These are phyloP conservation scores for Platycercus adscitus DNA, from an alignment of 2,113 vertebrate genomes.

Conservation along the genomic window DNA sequence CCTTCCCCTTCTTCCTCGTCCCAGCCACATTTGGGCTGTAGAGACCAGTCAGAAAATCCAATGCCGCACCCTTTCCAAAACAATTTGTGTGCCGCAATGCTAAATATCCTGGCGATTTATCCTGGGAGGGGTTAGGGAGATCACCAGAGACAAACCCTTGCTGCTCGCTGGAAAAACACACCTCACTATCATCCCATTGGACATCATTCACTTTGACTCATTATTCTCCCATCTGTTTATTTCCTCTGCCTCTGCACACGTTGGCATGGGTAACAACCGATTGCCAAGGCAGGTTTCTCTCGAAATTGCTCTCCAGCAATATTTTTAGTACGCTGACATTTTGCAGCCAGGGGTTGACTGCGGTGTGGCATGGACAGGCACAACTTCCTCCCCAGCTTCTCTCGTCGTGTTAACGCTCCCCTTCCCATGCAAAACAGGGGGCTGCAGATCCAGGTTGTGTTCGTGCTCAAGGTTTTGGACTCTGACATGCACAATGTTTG, in stretches of 20 bases:
- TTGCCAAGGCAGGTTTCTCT: neutral
- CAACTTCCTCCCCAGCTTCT: accelerated
- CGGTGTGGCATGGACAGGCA: accelerated
- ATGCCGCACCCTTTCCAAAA: neutral
- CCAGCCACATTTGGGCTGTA: neutral
- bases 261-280: neutral
- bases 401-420: accelerated
- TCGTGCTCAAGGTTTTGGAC: accelerated
- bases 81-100: neutral
- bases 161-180: neutral
- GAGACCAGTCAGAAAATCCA: neutral
- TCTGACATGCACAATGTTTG: accelerated
- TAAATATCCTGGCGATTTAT: neutral
- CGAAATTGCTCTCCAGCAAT: neutral
- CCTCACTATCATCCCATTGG: accelerated
- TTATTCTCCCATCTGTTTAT: neutral
- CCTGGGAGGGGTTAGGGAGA: neutral
- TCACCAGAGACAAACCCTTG: neutral
- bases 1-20: neutral
- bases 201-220: neutral
- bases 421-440: accelerated
- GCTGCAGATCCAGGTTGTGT: accelerated
- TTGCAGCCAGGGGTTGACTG: neutral
- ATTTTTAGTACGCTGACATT: neutral
- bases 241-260: neutral